Base-by-base conservation (phyloP, 2,797 vertebrate species). In the Phyllotis vaccarum region DNA sequence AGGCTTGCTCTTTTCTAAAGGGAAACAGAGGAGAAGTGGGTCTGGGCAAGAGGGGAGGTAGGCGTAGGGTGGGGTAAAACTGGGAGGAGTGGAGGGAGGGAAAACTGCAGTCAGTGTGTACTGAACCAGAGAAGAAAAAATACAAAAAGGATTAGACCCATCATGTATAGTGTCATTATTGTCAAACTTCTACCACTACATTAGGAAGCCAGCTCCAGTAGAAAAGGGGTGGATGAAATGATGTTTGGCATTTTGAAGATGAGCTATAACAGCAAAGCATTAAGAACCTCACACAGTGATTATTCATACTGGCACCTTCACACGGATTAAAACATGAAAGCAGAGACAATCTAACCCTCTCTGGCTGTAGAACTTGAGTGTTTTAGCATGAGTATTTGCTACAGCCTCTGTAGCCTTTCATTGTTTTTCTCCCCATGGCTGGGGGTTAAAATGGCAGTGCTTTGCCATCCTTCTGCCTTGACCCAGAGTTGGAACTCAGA, bases 241-340 rank as follows among this genome's bases (percentile, higher is more conserved):
- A 54, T 64, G 13, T 37, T 85, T 52, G 79, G 29, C 60, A 82
- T 93, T 91, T 95, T 75, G 79, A 80, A 82, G 22, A 92, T 40
- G 68, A 90, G 40, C 70, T 94, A 37, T 40, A 82, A 81, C n/a
- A 90, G 22, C 21, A 40, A 93, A 58, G 17, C 22, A n/a, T 43
- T 89, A 83, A 29, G 60, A 90, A 64, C 40, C 34, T 21, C 79
- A 49, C 68, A 54, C 46, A 72, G 27, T 75, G 37, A n/a, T 19
- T 90, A 72, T 46, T 80, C 49, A 78, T 46, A 83, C 75, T 66
- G 92, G 64, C 3, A 12, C 9, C 56, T 85, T 78, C 85, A 31
- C 54, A 64, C 19, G 88, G 24, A 92, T 93, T 79, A 96, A 95
- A 76, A 92, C 49, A 56, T 83, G 54, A 79, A 86, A 49, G 64